A percentile compares a stretch with the other conserved stretches of the same genome.
phyloP scores from a whole-genome alignment of 2,888 invertebrate species.

The Limnephilus marmoratus region DNA sequence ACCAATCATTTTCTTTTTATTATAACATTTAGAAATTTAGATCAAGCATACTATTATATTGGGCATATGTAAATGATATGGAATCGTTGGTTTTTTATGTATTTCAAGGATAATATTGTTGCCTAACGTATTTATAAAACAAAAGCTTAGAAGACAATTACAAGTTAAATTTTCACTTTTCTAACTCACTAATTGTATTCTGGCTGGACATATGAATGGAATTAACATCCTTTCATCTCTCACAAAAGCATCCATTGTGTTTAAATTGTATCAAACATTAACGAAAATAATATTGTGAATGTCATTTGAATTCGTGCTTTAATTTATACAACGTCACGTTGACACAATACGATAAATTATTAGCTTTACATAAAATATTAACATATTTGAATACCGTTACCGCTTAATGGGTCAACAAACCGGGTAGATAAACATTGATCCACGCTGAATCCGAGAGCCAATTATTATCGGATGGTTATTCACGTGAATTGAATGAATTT shows the following conservation, averaged over 20 bases:
- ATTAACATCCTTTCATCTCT: slow-evolving; percentile 3
- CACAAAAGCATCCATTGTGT: slow-evolving; percentile 38
- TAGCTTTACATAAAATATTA: background rate
- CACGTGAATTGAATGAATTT: background rate
- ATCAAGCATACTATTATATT: too few relatives aligned
- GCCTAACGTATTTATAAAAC: background rate
- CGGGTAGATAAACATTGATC: background rate
- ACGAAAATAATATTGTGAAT: slow-evolving; percentile 9
- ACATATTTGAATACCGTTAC: background rate
- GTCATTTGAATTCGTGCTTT: background rate
- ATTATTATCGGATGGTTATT: background rate
- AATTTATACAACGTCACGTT: background rate
- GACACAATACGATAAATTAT: slow-evolving; percentile 10
- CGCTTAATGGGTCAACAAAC: background rate
- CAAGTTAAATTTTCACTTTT: background rate
- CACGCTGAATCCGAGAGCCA: background rate
- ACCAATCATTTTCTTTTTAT: background rate
- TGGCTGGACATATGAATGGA: slow-evolving; percentile 8
- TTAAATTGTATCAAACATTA: slow-evolving; percentile 23
- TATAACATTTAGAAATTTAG: too few relatives aligned
- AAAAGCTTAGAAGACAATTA: background rate
- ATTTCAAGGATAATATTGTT: background rate
- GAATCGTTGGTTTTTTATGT: too few relatives aligned
- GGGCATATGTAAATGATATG: too few relatives aligned
- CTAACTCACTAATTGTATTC: background rate